phyloP scores from a whole-genome alignment of 2,888 invertebrate species.

The Plagodis dolabraria region DNA sequence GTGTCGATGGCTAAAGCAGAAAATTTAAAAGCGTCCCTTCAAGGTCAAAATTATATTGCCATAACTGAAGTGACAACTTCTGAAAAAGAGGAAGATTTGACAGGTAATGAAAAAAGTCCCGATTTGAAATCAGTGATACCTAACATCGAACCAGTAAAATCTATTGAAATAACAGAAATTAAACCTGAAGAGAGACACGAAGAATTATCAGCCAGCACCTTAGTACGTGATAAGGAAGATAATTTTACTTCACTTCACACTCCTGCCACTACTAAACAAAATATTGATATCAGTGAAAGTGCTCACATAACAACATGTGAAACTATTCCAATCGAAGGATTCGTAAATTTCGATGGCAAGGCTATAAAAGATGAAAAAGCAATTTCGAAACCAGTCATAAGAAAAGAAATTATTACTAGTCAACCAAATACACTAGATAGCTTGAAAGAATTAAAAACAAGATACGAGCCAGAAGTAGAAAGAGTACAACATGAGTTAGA shows the following conservation, averaged over 20 bases:
- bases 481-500: conserved; percentile 50
- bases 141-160: conserved; percentile 48
- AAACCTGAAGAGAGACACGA: conserved; percentile 69
- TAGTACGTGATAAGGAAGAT: conserved; percentile 60
- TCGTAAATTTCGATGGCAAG: conserved; percentile 43
- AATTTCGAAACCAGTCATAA: conserved; percentile 40
- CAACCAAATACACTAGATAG: conserved; percentile 60
- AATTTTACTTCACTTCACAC: conserved; percentile 40
- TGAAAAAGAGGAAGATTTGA: conserved; percentile 66
- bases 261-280: conserved; percentile 46
- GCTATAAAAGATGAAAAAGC: conserved; percentile 55
- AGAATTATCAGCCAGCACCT: conserved; percentile 49
- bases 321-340: conserved; percentile 60
- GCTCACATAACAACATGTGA: conserved; percentile 64
- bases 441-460: conserved; percentile 40
- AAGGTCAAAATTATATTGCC: conserved; percentile 70
- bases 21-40: conserved; percentile 54
- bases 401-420: conserved; percentile 54
- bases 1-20: conserved; percentile 45
- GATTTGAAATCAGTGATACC: conserved; percentile 44
- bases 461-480: conserved; percentile 44
- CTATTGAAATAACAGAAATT: conserved; percentile 73
- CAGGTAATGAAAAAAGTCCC: conserved; percentile 36
- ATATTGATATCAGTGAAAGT: conserved; percentile 52
- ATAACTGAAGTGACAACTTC: conserved; percentile 62